A percentile compares a stretch with the other conserved stretches of the same genome.
phyloP scores from a whole-genome alignment of 2,888 invertebrate species.

The Malthinus seriepunctatus region DNA sequence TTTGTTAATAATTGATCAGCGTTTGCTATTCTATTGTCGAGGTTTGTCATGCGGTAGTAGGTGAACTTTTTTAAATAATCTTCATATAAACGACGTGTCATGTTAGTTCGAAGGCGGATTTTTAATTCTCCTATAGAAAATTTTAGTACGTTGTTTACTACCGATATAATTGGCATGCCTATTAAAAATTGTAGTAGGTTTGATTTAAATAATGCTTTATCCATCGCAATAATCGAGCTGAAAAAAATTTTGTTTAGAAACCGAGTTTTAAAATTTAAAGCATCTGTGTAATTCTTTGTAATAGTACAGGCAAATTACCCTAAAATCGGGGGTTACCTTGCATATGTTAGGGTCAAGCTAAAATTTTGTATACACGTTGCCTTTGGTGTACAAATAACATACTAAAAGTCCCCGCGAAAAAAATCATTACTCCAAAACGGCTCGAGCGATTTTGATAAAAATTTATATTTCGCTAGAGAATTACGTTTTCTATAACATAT shows the following conservation, averaged over 20 bases:
- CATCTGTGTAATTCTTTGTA: no score
- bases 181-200: constrained; percentile 77
- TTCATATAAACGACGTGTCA: constrained; percentile 84
- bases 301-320: no score
- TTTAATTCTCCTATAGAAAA: constrained; percentile 95
- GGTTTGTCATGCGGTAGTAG: constrained; percentile 94
- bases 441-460: no score
- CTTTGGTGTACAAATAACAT: no score
- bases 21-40: constrained; percentile 94
- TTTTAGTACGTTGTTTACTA: constrained; percentile 92
- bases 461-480: no score
- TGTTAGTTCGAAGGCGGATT: constrained; percentile 84
- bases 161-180: constrained; percentile 88
- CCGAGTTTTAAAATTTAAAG: background rate
- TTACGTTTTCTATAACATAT: no score
- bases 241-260: constrained; percentile 50
- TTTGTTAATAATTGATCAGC: constrained; percentile 95
- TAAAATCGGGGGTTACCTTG: no score
- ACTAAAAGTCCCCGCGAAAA: no score
- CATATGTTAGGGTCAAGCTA: no score
- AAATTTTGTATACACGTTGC: no score
- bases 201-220: constrained; percentile 73
- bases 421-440: no score
- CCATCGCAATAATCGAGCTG: constrained; percentile 91
- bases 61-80: constrained; percentile 96